Percentiles rank a stretch among this genome's conserved stretches.
Conservation (phyloP, 2,113 vertebrate species). For the Gallinago undulata region DNA sequence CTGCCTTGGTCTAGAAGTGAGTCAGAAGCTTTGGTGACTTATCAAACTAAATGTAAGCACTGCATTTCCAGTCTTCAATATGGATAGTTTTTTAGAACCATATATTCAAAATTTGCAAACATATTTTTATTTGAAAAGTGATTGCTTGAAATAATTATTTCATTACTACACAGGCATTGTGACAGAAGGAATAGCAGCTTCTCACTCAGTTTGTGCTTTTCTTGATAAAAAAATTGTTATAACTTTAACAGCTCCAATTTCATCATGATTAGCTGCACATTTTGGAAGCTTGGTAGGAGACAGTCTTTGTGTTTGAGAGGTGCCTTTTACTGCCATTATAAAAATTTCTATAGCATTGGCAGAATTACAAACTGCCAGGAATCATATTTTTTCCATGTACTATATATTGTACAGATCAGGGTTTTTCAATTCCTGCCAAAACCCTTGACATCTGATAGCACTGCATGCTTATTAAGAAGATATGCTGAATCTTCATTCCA, state of each 20-base stretch:
- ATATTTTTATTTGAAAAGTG: neutral
- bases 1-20: neutral
- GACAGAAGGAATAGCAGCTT: neutral
- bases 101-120: neutral
- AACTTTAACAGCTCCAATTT: slow-evolving; percentile 10
- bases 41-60: neutral
- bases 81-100: neutral
- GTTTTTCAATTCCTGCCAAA: neutral
- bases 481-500: neutral
- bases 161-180: neutral
- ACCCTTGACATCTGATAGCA: neutral
- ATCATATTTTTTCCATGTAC: neutral
- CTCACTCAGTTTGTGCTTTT: neutral
- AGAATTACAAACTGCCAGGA: slow-evolving; percentile 17
- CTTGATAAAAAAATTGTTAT: neutral
- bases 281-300: slow-evolving; percentile 4
- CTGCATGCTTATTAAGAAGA: neutral
- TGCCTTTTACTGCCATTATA: slow-evolving; percentile 21
- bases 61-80: neutral
- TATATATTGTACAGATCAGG: neutral
- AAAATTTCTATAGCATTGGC: neutral
- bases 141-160: neutral
- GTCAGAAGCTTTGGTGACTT: neutral
- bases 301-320: neutral
- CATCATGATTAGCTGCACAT: slow-evolving; percentile 9